These are phyloP conservation scores for Caiman crocodilus DNA, from an alignment of 2,797 vertebrate species.

Conservation along the genomic window DNA sequence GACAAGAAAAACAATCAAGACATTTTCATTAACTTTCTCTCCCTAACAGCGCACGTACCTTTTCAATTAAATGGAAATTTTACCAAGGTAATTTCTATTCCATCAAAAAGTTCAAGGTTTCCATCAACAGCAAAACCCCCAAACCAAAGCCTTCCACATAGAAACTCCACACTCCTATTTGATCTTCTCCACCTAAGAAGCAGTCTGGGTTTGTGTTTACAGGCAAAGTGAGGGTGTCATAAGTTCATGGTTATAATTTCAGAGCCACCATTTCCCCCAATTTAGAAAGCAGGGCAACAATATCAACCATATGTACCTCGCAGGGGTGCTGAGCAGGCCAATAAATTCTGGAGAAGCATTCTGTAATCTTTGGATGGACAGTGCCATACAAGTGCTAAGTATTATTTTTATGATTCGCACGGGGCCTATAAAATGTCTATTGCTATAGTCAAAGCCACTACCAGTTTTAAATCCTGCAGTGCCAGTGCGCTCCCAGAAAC, in stretches of 20 bases:
- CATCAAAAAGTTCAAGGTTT: not conserved
- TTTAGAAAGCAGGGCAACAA: not conserved
- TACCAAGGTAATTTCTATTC: not conserved
- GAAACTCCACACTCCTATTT: not conserved
- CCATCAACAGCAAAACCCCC: fast-evolving
- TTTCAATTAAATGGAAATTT: not conserved
- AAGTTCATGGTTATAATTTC: fast-evolving
- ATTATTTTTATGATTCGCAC: too few relatives aligned
- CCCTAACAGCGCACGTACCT: not conserved
- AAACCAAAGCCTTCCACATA: not conserved
- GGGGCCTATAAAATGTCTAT: not conserved
- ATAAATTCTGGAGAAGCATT: fast-evolving
- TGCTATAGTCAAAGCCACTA: not conserved
- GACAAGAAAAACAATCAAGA: not conserved
- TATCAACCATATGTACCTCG: not conserved
- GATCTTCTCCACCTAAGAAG: not conserved
- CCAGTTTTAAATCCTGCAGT: fast-evolving
- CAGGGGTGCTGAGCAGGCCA: not conserved
- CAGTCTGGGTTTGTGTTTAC: not conserved
- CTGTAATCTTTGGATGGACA: too few relatives aligned
- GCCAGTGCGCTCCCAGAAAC: not conserved
- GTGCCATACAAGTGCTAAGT: not conserved
- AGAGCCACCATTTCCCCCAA: fast-evolving
- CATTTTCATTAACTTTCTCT: not conserved
- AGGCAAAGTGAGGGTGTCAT: fast-evolving